phyloP scores from a whole-genome alignment of 2,888 invertebrate genomes.

The Stramonita haemastoma region DNA sequence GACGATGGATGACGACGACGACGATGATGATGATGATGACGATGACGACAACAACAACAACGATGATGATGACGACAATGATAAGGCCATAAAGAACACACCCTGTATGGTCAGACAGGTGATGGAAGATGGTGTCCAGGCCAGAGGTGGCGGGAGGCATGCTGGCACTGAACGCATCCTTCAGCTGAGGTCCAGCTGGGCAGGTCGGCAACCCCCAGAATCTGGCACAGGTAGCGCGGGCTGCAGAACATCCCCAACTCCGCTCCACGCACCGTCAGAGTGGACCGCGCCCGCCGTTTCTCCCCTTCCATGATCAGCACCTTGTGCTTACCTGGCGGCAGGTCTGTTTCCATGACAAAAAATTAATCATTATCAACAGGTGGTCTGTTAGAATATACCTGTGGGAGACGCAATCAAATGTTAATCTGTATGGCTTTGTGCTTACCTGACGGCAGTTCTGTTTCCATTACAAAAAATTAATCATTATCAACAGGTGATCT shows the following conservation, averaged over 20 bases:
- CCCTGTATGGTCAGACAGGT: constrained; percentile 32
- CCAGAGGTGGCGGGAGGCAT: constrained; percentile 42
- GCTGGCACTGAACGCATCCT: constrained; percentile 49
- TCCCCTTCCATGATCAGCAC: constrained; percentile 24
- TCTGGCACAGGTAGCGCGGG: constrained; percentile 53
- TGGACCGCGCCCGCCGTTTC: constrained; percentile 15
- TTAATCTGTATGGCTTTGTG: too few species aligned
- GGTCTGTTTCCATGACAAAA: neutral
- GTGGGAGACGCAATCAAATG: too few species aligned
- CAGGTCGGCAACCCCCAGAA: constrained; percentile 41
- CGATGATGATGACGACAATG: too few species aligned
- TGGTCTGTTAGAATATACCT: too few species aligned
- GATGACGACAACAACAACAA: neutral
- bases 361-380: too few species aligned
- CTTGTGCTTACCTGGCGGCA: constrained; percentile 13
- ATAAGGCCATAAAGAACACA: neutral
- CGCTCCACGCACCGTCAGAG: constrained; percentile 16
- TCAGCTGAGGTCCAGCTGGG: constrained; percentile 50
- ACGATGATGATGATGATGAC: too few species aligned
- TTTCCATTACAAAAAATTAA: too few species aligned
- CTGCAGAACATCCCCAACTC: constrained; percentile 44
- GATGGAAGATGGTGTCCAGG: constrained; percentile 18
- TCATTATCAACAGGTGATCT: too few species aligned
- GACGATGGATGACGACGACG: too few species aligned
- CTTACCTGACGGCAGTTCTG: constrained; percentile 17